These are phyloP conservation scores for Hippocampus abdominalis DNA, from an alignment of 2,113 vertebrate species.

Conservation along the genomic window DNA sequence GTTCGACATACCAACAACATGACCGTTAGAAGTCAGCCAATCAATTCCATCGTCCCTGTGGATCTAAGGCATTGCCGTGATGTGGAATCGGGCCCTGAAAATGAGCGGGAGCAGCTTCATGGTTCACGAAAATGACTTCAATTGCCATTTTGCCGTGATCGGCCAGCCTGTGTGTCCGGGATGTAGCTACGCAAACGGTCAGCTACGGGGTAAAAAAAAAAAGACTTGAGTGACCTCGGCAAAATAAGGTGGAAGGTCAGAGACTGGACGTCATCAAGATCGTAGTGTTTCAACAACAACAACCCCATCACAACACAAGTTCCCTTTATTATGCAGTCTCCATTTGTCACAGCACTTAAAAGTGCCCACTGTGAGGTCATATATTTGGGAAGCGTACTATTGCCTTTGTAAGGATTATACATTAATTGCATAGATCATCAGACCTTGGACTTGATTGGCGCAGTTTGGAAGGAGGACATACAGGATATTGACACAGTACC, in stretches of 20 bases:
- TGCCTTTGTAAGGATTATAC: conserved; percentile 58
- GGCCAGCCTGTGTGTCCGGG: neutral
- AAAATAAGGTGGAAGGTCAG: neutral
- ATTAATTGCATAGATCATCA: conserved; percentile 67
- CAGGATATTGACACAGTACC: conserved; percentile 64
- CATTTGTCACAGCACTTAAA: conserved; percentile 3
- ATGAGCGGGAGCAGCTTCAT: conserved; percentile 11
- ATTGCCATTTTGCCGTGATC: neutral
- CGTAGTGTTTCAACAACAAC: conserved; percentile 21
- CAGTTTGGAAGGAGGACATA: conserved; percentile 52
- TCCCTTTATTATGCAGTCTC: conserved; percentile 47
- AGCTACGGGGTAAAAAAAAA: neutral
- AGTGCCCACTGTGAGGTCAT: conserved; percentile 26
- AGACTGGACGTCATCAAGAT: conserved; percentile 4
- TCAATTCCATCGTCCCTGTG: conserved; percentile 20
- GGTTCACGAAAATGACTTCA: conserved; percentile 6
- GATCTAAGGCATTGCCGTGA: conserved; percentile 64
- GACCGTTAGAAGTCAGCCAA: conserved; percentile 35
- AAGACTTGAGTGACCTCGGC: neutral
- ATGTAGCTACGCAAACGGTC: neutral
- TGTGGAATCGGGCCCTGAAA: conserved; percentile 29
- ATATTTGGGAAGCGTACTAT: conserved; percentile 41
- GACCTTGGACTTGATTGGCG: conserved; percentile 52
- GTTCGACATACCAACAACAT: conserved; percentile 19
- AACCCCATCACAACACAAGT: conserved; percentile 28